phyloP scores from a whole-genome alignment of 2,888 invertebrate species.

The Eilema depressum region DNA sequence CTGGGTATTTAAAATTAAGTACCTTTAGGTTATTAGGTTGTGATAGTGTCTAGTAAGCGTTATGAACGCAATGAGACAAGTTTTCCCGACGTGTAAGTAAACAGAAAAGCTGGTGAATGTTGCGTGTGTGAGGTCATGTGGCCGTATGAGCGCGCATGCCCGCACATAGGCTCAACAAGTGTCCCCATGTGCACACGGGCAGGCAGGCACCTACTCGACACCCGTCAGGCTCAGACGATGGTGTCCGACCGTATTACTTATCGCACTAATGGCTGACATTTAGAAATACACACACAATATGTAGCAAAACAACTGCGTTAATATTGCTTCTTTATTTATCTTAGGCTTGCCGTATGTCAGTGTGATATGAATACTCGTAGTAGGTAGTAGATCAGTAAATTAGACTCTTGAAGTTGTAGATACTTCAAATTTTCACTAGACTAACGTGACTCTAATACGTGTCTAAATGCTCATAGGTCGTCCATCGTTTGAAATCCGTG shows the following conservation, averaged over 20 bases:
- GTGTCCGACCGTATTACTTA: slow-evolving; percentile 55
- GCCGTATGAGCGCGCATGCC: slow-evolving; percentile 67
- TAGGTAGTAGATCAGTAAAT: no score
- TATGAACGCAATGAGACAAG: slow-evolving; percentile 27
- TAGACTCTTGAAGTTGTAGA: not conserved
- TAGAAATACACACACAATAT: slow-evolving; percentile 32
- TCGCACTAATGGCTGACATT: slow-evolving; percentile 41
- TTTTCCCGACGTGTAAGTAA: slow-evolving; percentile 17
- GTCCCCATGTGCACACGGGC: slow-evolving; percentile 76
- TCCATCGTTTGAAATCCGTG: not conserved
- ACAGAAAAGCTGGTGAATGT: slow-evolving; percentile 18
- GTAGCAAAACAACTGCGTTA: not conserved
- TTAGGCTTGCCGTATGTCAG: not conserved
- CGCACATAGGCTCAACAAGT: slow-evolving; percentile 79
- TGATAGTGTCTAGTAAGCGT: slow-evolving; percentile 16
- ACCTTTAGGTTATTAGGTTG: slow-evolving; percentile 13
- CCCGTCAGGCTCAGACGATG: slow-evolving; percentile 43
- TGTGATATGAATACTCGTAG: not conserved
- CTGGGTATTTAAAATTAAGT: not conserved
- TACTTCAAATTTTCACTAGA: not conserved
- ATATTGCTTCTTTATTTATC: slow-evolving; percentile 7
- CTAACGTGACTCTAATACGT: not conserved
- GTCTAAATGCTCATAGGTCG: not conserved
- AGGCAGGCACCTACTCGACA: slow-evolving; percentile 33
- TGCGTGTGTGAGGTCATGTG: slow-evolving; percentile 39